Percentiles rank a stretch among this genome's conserved stretches.
Evolutionary conservation across 2,888 invertebrate species (phyloP).

Genomic region (Lycia hirtaria): DNA sequence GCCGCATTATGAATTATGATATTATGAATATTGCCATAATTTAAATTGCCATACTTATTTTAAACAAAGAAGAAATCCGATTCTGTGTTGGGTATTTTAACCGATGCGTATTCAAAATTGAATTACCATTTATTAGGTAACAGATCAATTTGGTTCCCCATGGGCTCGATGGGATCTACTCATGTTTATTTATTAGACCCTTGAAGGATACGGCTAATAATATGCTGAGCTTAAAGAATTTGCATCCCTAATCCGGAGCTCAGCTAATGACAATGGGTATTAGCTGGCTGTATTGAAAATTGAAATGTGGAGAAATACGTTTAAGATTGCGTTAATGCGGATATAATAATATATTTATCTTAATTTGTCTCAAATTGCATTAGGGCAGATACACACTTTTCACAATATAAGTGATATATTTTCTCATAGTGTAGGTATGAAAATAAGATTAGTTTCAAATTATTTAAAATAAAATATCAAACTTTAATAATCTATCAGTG

Average conservation of each 20-base stretch:
- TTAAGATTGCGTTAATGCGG: conserved; percentile 1
- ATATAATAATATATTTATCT: not conserved
- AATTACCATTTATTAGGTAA: conserved; percentile 74
- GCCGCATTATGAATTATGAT: no score
- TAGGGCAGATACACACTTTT: no score
- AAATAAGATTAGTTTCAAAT: no score
- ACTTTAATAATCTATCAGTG: no score
- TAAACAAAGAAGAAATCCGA: conserved; percentile 9
- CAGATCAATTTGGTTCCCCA: conserved; percentile 66
- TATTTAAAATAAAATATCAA: no score
- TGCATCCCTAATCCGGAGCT: conserved; percentile 65
- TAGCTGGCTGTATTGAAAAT: conserved; percentile 33
- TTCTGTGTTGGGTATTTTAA: conserved; percentile 31
- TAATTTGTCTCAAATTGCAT: no score
- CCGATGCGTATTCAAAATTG: conserved; percentile 61
- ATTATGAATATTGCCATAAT: no score
- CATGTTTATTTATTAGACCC: conserved; percentile 80
- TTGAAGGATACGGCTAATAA: conserved; percentile 68
- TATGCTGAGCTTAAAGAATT: conserved; percentile 70
- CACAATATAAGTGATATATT: no score
- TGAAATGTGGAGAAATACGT: conserved; percentile 18
- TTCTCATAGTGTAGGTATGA: no score
- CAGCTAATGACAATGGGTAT: conserved; percentile 45
- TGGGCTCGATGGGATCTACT: conserved; percentile 61
- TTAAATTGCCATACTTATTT: no score